These are phyloP conservation scores for Spodoptera exigua DNA, from an alignment of 2,888 invertebrate species.

Conservation along the genomic window DNA sequence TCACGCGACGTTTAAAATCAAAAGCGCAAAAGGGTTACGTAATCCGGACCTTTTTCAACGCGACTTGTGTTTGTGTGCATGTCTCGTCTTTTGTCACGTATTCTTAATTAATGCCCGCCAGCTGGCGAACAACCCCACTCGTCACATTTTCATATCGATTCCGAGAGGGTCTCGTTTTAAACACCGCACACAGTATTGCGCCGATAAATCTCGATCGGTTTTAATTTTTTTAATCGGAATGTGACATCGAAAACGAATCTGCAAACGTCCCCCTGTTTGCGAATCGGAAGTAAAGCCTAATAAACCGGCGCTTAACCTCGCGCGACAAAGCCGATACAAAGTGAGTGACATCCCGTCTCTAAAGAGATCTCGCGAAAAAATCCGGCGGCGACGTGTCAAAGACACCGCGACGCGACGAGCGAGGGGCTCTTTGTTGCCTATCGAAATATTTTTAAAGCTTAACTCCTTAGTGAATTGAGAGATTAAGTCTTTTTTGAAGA, in stretches of 20 bases:
- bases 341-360: slow-evolving; percentile 87
- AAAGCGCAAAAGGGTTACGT: slow-evolving; percentile 88
- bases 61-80: slow-evolving; percentile 85
- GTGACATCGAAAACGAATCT: slow-evolving; percentile 76
- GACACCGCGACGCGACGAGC: slow-evolving; percentile 83
- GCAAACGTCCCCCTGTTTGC: slow-evolving; percentile 82
- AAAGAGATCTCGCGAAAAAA: slow-evolving; percentile 87
- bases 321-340: slow-evolving; percentile 88
- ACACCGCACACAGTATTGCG: slow-evolving; percentile 65
- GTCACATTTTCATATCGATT: slow-evolving; percentile 86
- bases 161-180: slow-evolving; percentile 73
- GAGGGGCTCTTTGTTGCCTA: slow-evolving; percentile 86
- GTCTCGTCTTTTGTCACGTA: slow-evolving; percentile 90
- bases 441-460: slow-evolving; percentile 89
- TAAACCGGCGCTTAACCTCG: slow-evolving; percentile 88
- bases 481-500: slow-evolving; percentile 90
- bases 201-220: slow-evolving; percentile 73
- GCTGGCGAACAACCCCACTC: slow-evolving; percentile 82
- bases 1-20: slow-evolving; percentile 88
- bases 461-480: slow-evolving; percentile 90
- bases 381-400: slow-evolving; percentile 88
- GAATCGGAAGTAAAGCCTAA: slow-evolving; percentile 86
- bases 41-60: slow-evolving; percentile 87
- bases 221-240: slow-evolving; percentile 69
- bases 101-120: slow-evolving; percentile 88